Conservation (phyloP, 2,113 vertebrate species). For the Petrocephalus microphthalmus region DNA sequence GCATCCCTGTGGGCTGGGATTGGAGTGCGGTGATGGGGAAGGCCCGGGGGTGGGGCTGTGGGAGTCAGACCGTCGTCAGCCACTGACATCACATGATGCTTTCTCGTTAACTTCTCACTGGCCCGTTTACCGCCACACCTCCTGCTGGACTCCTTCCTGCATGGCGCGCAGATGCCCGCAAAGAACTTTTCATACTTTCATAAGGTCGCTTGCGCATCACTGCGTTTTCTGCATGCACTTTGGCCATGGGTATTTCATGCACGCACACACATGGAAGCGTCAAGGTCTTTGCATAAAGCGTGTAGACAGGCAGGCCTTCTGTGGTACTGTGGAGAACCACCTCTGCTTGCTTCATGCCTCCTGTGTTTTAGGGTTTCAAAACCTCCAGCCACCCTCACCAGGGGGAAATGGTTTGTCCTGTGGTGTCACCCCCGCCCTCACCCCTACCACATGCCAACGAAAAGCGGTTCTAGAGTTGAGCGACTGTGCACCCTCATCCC, state of each 20-base stretch:
- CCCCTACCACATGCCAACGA: background rate
- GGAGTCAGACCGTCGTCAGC: background rate
- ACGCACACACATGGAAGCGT: background rate
- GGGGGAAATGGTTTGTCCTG: slow-evolving; percentile 4
- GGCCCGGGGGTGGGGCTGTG: too few species aligned
- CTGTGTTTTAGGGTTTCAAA: background rate
- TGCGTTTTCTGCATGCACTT: background rate
- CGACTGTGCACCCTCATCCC: background rate
- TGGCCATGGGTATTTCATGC: background rate
- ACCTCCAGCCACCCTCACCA: background rate
- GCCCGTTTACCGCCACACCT: background rate
- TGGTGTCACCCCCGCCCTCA: background rate
- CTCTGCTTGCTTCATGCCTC: background rate
- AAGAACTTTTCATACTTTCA: background rate
- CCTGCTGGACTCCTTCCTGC: background rate
- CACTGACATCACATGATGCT: background rate
- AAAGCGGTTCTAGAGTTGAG: background rate
- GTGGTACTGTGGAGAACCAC: slow-evolving; percentile 3
- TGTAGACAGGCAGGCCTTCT: background rate
- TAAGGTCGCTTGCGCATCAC: background rate
- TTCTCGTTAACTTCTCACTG: background rate
- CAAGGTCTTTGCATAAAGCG: background rate
- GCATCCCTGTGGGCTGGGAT: too few species aligned
- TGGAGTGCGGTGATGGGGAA: background rate
- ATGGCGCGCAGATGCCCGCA: background rate